Evolutionary conservation across 2,888 invertebrate genomes (phyloP).

Genomic region (Zele albiditarsus): DNA sequence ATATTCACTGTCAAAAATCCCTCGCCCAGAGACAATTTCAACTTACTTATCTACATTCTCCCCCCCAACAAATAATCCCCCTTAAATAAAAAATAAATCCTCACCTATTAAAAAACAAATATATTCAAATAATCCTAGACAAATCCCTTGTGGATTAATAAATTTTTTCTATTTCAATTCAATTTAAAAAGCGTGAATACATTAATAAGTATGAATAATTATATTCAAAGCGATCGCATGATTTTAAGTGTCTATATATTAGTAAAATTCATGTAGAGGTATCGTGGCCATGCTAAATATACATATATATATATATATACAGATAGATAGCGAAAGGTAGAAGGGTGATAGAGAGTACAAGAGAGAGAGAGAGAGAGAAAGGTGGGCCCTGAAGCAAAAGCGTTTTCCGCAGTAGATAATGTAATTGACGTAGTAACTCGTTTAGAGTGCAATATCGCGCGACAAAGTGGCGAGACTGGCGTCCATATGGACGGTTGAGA

Average conservation of each 20-base stretch:
- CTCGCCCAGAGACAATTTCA: too few species aligned
- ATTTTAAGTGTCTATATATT: not conserved
- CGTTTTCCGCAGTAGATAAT: constrained; percentile 63
- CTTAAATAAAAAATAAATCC: too few species aligned
- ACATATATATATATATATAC: too few species aligned
- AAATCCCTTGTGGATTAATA: not conserved
- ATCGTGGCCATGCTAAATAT: not conserved
- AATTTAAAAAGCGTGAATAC: not conserved
- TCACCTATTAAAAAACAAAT: too few species aligned
- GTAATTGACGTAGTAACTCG: constrained; percentile 66
- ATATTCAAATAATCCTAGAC: too few species aligned
- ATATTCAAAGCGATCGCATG: not conserved
- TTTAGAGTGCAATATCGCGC: constrained; percentile 69
- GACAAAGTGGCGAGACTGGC: constrained; percentile 61
- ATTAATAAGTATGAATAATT: constrained; percentile 7
- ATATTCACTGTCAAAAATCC: too few species aligned
- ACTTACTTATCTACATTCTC: too few species aligned
- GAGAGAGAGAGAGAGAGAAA: constrained; percentile 29
- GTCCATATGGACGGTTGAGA: constrained; percentile 51
- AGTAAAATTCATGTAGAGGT: constrained; percentile 1
- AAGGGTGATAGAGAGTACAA: constrained; percentile 1
- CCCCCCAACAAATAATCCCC: too few species aligned
- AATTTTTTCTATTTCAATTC: not conserved
- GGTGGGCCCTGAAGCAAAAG: constrained; percentile 42
- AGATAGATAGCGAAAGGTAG: too few species aligned